Base-by-base conservation (phyloP, 2,888 invertebrate species). In the Temnothorax unifasciatus region DNA sequence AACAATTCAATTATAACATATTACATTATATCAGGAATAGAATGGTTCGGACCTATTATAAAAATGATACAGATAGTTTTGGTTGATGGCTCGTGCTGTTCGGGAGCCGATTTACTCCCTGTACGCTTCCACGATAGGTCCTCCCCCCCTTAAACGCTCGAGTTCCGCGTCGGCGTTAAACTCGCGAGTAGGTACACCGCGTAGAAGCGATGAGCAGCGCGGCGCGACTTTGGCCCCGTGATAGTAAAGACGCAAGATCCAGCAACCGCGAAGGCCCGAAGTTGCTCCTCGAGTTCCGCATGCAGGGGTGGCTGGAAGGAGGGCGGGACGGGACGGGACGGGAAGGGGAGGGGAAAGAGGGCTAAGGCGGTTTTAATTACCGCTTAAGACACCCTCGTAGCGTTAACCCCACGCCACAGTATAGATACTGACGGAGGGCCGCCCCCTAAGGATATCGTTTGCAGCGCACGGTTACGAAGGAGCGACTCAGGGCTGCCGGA, bases 311-410 rank as follows among this genome's bases (percentile, higher is more conserved):
- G 29, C 1, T 21, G 21, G 29, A 47, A 13, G n/a, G n/a, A 54
- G 15, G 34, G 21, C 38, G 34, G 50, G 18, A 13, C 34, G 29
- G 21, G 15, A 29, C 38, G 34, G 50, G 18, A 13, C 34, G 29
- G 21, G 15, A 29, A 44, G 15, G 2, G n/a, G 71, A 57, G 44
- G 76, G 54, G 68, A 21, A n/a, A 15, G 25, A n/a, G 54, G 73
- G 84, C 79, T 84, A 86, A 76, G 91, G 89, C 83, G 92, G 92
- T 92, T 92, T 93, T 93, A 92, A 93, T 93, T 93, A 92, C 92
- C 89, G 92, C 91, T 93, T 90, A 92, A 92, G 90, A 85, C 89
- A 88, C 90, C 88, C 89, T 89, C 87, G 88, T 86, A 86, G 88
- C 91, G 87, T 90, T 88, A 90, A 88, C 89, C 91, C 75, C 85